Evolutionary conservation across 2,797 vertebrate genomes (phyloP), one percentile per base, ranked within the genome.

Genomic region (Neopelma chrysocephalum): DNA sequence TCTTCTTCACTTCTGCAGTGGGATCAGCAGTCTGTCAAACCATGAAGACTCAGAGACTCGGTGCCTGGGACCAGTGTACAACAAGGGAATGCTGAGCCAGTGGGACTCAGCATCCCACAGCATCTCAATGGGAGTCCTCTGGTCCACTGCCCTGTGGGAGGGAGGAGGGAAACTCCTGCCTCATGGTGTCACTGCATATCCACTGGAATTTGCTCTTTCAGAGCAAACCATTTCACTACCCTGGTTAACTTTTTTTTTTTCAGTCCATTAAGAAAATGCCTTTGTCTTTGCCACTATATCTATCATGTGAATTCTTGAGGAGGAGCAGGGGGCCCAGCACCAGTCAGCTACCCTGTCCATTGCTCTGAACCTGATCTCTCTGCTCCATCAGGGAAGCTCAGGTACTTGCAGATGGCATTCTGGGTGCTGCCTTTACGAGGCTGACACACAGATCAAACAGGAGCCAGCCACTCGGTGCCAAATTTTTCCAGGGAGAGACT

Each of bases 391-490:
- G 96, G 90, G 83, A 82, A 93, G 83, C 81, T 90, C 90, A 75
- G 90, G 83, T 93, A 56, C 88, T 89, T 78, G 69, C 70, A 90
- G 89, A 25, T 88, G 76, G 43, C 38, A 14, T 95, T 95, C 86
- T 90, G 61, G 81, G 90, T 82, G 88, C 87, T 88, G 64, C 94
- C 77, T 93, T 90, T 61, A 38, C 1, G 1, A 89, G 92, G 91
- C 95, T 8, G 51, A 62, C 73, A 89, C 51, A 29, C 70, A 82
- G 82, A 72, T 89, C 70, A 82, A 70, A 85, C 78, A 61, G 69
- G 91, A 94, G 81, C 91, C 87, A 94, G 82, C 75, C 69, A 72
- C 94, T 73, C 51, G 96, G 98, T 98, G 97, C 98, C 97, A 98
- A 98, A 97, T 85, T 90, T 94, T 92, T 88, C 72, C 62, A 65